Conservation (phyloP, 2,113 vertebrate genomes). For the Pollimyrus isidori region DNA sequence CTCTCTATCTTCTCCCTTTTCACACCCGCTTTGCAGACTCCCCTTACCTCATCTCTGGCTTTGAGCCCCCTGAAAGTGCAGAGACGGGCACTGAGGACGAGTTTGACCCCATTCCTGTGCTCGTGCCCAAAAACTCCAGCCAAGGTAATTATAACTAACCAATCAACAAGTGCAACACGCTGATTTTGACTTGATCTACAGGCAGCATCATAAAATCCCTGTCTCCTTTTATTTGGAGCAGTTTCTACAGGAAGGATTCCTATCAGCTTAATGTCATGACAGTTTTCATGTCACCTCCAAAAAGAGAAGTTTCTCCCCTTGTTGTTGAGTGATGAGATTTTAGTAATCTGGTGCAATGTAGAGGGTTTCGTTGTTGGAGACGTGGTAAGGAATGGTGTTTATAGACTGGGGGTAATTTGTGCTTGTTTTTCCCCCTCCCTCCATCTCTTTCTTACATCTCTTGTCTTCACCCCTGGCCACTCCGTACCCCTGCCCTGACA, state of each 20-base stretch:
- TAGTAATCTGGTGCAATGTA: neutral
- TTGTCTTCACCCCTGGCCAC: conserved; percentile 4
- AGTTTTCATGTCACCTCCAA: neutral
- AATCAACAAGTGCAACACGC: neutral
- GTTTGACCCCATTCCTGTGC: conserved; percentile 96
- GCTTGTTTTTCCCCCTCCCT: conserved; percentile 48
- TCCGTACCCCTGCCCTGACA: conserved; percentile 19
- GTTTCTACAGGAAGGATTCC: neutral
- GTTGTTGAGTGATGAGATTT: neutral
- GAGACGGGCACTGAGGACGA: conserved; percentile 86
- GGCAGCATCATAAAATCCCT: neutral
- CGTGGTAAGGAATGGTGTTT: neutral
- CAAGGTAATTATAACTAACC: conserved; percentile 72
- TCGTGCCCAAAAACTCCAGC: conserved; percentile 87
- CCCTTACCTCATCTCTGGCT: conserved; percentile 88
- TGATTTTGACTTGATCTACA: neutral
- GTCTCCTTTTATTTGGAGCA: neutral
- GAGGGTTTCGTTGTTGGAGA: neutral
- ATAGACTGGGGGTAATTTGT: conserved; percentile 6
- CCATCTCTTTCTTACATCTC: conserved; percentile 26
- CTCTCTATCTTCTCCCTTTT: neutral
- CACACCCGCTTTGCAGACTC: conserved; percentile 65
- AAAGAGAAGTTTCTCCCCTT: neutral
- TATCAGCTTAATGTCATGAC: neutral
- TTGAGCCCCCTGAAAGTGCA: conserved; percentile 66